Evolutionary conservation across 2,888 invertebrate species (phyloP), one percentile per base, ranked within the genome.

Genomic region (Liodrosophila aerea): DNA sequence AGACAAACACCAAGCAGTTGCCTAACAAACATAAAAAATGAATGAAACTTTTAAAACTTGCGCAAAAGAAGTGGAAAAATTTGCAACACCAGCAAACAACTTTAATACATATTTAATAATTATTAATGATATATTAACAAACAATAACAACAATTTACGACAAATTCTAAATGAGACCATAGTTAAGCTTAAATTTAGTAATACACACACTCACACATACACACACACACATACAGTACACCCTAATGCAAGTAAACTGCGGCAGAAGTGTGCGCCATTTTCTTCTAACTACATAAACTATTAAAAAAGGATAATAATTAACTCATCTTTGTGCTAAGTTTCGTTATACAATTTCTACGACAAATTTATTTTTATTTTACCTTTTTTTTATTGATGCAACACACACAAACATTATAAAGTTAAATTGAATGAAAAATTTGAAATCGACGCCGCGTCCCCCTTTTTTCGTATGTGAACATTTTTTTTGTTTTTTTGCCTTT

Each of bases 151-250:
- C 58, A 69, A 75, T 73, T 76, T 80, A 80, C 72, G 72, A 80
- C 74, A 76, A 80, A 83, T 80, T 83, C 78, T 82, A 80, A 80
- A 82, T 80, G 83, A 22, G 22, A 78, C 76, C 78, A 80, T 80
- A 80, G 78, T 80, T 80, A 80, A 80, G 78, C 78, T 76, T 80
- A 80, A 76, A 68, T 66, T 82, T 80, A 80, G 83, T 83, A 71
- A 67, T 50, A 74, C 66, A 60, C 49, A 64, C 49, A 64, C 41
- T 66, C 50, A 47, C 36, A 64, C 56, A 61, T 40, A 63, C 31
- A 61, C 13, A 49, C 45, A 65, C 37, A 61, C 44, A 65, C 40
- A 63, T 27, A 62, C 39, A 64, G 56, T 66, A 62, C 57, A 61
- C 43, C 65, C 53, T 47, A 34, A 46, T 27, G 11, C 49, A 70